Base-by-base conservation (phyloP, 2,113 vertebrate genomes). In the Otolemur garnettii region DNA sequence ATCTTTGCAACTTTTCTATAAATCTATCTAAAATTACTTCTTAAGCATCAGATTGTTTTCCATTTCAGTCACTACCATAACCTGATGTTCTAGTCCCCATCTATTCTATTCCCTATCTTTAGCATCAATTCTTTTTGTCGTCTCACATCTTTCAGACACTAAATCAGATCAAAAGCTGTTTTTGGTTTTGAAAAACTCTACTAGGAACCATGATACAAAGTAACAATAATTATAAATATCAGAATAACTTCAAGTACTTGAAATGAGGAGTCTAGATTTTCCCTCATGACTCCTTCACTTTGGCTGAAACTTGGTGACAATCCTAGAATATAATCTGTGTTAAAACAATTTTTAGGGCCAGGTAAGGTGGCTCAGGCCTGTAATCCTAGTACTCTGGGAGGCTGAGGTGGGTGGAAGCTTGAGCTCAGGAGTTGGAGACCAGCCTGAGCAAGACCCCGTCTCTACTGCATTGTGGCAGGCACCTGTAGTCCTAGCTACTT, bases 181-280 rank as follows among this genome's bases (percentile, higher is more conserved):
- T 78, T 30, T 96, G 68, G 59, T 78, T 50, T 80, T 83, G 45
- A 85, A 88, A 95, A 90, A 50, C 75, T 93, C 90, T 95, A 28
- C 35, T 64, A 85, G 45, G 71, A 89, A 90, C 6, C 22, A 78
- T 33, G 53, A 60, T n/a, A 80, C 50, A 35, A 81, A 78, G 22
- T 72, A 81, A 55, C 28, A n/a, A 64, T 59, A 64, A 84, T 83
- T 83, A 75, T 30, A 74, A 79, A 38, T 69, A 50, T 22, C 92
- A 42, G 33, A 45, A 7, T 55, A 80, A 72, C 12, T 42, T 77
- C 45, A 95, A 89, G 26, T 68, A 74, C 35, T 92, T 35, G 2
- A 50, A 90, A 62, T 83, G 42, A 77, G 28, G 21, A 82, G 50
- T 72, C 24, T 77, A 93, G 59, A 86, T 26, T 28, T 75, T 80